Conservation (phyloP, 1,140 invertebrate genomes). For the Sesamia nonagrioides region DNA sequence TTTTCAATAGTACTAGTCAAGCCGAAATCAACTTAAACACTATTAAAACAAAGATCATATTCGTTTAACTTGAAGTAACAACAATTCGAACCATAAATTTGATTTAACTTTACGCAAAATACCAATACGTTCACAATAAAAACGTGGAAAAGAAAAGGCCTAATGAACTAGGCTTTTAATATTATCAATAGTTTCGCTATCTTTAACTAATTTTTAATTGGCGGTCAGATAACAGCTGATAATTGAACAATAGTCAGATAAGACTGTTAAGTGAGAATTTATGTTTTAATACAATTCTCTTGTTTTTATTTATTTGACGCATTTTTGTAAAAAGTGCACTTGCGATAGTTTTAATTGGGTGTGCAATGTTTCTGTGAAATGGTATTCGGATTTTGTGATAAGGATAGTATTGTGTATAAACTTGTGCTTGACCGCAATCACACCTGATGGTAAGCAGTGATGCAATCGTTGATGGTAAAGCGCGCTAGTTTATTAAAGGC, state of each 20-base stretch:
- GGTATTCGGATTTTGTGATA: slow-evolving; percentile 18
- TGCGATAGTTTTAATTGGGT: background rate
- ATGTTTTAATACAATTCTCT: slow-evolving; percentile 71
- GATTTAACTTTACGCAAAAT: background rate
- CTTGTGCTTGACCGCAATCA: too few relatives aligned
- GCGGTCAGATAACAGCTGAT: slow-evolving; percentile 61
- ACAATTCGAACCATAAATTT: too few relatives aligned
- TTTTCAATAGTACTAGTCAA: too few relatives aligned
- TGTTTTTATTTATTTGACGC: slow-evolving; percentile 50
- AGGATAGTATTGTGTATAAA: background rate
- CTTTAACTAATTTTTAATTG: slow-evolving; percentile 79
- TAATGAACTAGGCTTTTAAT: slow-evolving; percentile 21
- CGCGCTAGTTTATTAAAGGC: too few relatives aligned
- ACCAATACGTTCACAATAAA: slow-evolving; percentile 9
- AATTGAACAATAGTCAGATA: slow-evolving; percentile 74
- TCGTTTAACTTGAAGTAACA: too few relatives aligned
- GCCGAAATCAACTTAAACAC: too few relatives aligned
- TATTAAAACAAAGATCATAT: too few relatives aligned
- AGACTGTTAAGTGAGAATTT: slow-evolving; percentile 80
- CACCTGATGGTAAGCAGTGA: too few relatives aligned
- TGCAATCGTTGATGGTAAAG: too few relatives aligned
- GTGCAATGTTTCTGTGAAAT: slow-evolving; percentile 8
- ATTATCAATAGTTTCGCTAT: slow-evolving; percentile 54
- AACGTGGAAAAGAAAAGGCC: slow-evolving; percentile 3
- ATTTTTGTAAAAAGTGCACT: slow-evolving; percentile 27